These are phyloP conservation scores for Meandrina meandrites DNA, from an alignment of 92 coral and sea anemone species.

Conservation along the genomic window DNA sequence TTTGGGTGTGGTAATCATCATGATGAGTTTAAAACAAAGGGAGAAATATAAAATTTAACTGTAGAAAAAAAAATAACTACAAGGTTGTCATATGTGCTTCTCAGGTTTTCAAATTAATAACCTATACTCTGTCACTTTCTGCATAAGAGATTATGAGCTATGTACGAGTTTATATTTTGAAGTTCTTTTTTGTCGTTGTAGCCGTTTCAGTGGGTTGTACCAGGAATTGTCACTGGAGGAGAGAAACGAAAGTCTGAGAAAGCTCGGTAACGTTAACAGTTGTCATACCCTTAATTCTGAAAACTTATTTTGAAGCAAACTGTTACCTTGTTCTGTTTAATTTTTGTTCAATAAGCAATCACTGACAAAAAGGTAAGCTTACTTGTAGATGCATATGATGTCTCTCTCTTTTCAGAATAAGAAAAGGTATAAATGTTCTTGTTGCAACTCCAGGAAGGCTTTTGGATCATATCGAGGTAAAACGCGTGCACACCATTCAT, in stretches of 20 bases:
- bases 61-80: too few species aligned
- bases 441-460: conserved; percentile 99
- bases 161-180: neutral
- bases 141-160: neutral
- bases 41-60: too few species aligned
- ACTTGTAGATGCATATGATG: neutral
- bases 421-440: conserved; percentile 92
- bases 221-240: conserved; percentile 93
- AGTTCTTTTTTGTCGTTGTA: conserved; percentile 18
- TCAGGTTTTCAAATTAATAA: too few species aligned
- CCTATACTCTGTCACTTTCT: too few species aligned
- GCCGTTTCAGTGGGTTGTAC: conserved; percentile 99
- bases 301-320: neutral
- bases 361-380: neutral
- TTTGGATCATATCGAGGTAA: conserved; percentile 93
- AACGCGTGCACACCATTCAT: neutral
- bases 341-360: neutral
- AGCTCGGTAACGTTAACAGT: conserved; percentile 77
- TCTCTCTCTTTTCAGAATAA: conserved; percentile 53
- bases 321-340: neutral
- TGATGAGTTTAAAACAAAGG: too few species aligned
- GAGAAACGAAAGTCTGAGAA: conserved; percentile 95
- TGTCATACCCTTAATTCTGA: too few species aligned
- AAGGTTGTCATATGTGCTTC: too few species aligned
- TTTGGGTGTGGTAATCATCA: too few species aligned